Base-by-base conservation (phyloP, 2,888 invertebrate genomes). In the Trilocha varians region DNA sequence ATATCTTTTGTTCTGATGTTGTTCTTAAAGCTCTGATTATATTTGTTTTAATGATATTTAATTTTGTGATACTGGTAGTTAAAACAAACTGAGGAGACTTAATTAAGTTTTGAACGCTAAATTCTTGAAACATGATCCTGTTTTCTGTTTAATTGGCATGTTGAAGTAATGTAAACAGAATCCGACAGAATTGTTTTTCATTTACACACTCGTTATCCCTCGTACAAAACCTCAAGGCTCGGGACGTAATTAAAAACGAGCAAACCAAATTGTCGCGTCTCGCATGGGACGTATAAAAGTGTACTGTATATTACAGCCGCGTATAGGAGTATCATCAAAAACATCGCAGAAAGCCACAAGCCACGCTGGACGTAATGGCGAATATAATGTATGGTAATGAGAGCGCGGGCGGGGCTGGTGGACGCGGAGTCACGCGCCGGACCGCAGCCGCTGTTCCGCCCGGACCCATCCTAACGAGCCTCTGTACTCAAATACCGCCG, bases 341-440 rank as follows among this genome's bases (percentile, higher is more conserved):
- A 75, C 70, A 72, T 62, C 54, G 65, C 65, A 74, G 72, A 73
- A 74, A 72, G 65, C 73, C 70, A 58, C 74, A 70, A 68, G 72
- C 76, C 54, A 67, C 62, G 65, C 61, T 67, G 68, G 66, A 69
- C 72, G 77, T 80, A 78, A 80, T 75, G 72, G 77, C 66, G 71
- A 76, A 77, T 76, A 80, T 85, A 84, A 85, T 84, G 73, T 84
- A 84, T 84, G 85, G 71, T 84, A 84, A 86, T 83, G 80, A 83
- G 77, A 69, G 72, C 66, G 66, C 70, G 64, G 70, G 69, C 62
- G 62, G 70, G 67, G 65, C 61, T 59, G 62, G 66, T 58, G 73
- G 68, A 82, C 78, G 79, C 80, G 80, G 77, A 79, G 77, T 78
- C 80, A 79, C 78, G 80, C 76, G 73, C 68, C 62, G 74, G 77